Evolutionary conservation across 1,140 invertebrate genomes (phyloP).

Genomic region (Drepana arcuata): DNA sequence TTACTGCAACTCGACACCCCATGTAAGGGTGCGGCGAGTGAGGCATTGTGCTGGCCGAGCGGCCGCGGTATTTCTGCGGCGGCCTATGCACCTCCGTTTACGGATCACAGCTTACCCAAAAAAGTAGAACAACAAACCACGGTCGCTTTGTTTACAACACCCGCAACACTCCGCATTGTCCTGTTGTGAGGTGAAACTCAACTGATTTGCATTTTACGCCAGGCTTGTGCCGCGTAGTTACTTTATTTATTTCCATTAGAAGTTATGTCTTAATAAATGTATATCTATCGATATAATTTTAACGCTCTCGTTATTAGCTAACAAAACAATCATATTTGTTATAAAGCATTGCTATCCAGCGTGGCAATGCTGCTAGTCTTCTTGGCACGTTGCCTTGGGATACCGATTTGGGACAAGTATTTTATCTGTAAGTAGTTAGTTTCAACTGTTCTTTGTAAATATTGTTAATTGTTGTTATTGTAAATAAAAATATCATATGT

Average conservation of each 20-base stretch:
- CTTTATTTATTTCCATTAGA: constrained; percentile 2
- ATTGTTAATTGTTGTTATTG: too few species aligned
- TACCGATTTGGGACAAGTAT: too few species aligned
- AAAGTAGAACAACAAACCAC: constrained; percentile 65
- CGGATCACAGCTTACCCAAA: constrained; percentile 60
- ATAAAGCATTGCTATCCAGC: too few species aligned
- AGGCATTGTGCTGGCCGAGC: constrained; percentile 49
- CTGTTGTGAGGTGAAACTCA: constrained; percentile 47
- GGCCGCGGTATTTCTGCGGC: constrained; percentile 52
- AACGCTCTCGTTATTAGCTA: too few species aligned
- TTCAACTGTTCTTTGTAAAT: too few species aligned
- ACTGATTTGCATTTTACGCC: constrained; percentile 63
- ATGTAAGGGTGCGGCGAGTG: constrained; percentile 43
- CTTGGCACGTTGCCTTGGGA: too few species aligned
- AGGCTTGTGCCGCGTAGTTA: constrained; percentile 15
- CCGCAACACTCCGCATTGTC: constrained; percentile 62
- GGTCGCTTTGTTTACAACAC: constrained; percentile 58
- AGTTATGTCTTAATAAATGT: too few species aligned
- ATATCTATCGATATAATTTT: too few species aligned
- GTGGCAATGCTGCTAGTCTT: too few species aligned
- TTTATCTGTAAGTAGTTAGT: too few species aligned
- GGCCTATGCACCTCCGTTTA: constrained; percentile 57
- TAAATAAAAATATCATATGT: too few species aligned
- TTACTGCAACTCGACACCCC: constrained; percentile 32
- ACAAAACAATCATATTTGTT: too few species aligned